Percentiles rank a stretch among this genome's conserved stretches.
These are phyloP conservation scores for Drosophila athabasca DNA, from an alignment of 1,140 invertebrate genomes.

Conservation along the genomic window DNA sequence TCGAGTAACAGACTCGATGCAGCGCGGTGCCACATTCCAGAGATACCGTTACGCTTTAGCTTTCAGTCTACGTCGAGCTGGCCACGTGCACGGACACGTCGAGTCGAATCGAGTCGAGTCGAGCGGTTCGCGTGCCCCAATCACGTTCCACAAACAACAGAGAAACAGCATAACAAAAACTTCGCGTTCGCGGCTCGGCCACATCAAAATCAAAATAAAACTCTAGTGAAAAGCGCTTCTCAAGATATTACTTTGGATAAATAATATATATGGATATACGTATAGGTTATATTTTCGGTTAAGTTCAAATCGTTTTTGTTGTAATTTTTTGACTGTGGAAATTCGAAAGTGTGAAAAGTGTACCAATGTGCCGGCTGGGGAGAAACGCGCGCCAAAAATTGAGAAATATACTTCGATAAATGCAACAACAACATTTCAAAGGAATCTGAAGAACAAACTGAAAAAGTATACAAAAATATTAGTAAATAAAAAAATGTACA, in stretches of 20 bases:
- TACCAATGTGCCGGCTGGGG: slow-evolving; percentile 32
- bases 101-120: slow-evolving; percentile 22
- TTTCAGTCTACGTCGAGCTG: slow-evolving; percentile 67
- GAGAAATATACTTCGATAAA: slow-evolving; percentile 27
- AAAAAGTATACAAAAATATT: neutral
- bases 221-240: neutral
- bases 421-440: slow-evolving; percentile 13
- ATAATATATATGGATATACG: no score
- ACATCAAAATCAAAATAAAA: neutral
- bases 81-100: slow-evolving; percentile 74
- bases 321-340: slow-evolving; percentile 12
- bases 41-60: slow-evolving; percentile 29
- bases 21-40: slow-evolving; percentile 51
- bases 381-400: slow-evolving; percentile 56
- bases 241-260: neutral
- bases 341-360: slow-evolving; percentile 18
- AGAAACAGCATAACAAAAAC: slow-evolving; percentile 14
- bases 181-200: slow-evolving; percentile 20
- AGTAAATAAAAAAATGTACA: neutral
- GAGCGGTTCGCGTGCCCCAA: neutral
- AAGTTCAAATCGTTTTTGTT: neutral
- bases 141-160: neutral
- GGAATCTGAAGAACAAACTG: neutral
- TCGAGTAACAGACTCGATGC: slow-evolving; percentile 69
- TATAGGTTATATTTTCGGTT: slow-evolving; percentile 10